Evolutionary conservation across 2,888 invertebrate genomes (phyloP), one percentile per base, ranked within the genome.

Genomic region (Siphlonurus alternatus): DNA sequence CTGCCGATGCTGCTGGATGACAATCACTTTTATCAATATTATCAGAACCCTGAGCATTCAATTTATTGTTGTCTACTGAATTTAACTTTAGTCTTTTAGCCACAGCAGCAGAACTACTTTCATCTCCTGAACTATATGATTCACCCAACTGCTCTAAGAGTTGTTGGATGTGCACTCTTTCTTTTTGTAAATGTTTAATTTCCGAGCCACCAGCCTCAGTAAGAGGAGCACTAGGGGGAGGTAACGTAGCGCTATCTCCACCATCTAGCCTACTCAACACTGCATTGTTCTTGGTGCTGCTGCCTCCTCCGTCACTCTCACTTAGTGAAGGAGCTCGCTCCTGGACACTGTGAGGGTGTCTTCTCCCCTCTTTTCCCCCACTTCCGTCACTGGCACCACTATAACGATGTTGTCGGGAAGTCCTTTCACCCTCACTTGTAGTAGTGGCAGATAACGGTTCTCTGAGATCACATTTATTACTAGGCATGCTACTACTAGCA

Each of bases 91-190:
- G 76, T 66, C 85, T 80, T 73, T 86, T 86, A 18, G 70, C 82
- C 81, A 68, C 83, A 80, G 70, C 81, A 73, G 73, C 53, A n/a
- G 61, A 25, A 24, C 65, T 62, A 18, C 66, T 66, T 22, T 85
- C 85, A 74, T 85, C 85, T 67, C 85, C 85, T 72, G 84, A 84
- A 73, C 85, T 85, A 70, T 82, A 82, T 77, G 84, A 84, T 71
- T 86, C 85, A 72, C 85, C 84, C 71, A 84, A 79, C 73, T 86
- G 85, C 73, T 86, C 86, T 69, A 86, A 76, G 66, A 86, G 77
- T 72, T 84, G 84, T 51, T 68, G 67, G 19, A 67, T 67, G 20
- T 67, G 67, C 61, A 83, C 83, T 62, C 86, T 79, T 73, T 86
- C 86, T 72, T 86, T 86, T 73, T 86, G 85, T 69, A 86, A 77